phyloP scores from a whole-genome alignment of 2,888 invertebrate genomes.

The Luperina testacea region DNA sequence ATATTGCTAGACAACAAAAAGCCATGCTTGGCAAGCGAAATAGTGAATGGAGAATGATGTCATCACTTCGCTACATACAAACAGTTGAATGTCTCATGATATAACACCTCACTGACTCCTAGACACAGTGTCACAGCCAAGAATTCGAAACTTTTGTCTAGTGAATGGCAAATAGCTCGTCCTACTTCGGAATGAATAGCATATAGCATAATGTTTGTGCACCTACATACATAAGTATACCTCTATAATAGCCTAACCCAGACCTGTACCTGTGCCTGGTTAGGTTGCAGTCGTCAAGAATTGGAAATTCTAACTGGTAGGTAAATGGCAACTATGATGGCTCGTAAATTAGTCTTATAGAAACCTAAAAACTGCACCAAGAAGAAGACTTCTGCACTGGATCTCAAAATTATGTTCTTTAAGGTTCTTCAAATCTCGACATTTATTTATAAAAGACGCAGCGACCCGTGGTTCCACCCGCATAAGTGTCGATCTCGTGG shows the following conservation, averaged over 20 bases:
- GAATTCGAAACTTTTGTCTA: conserved; percentile 49
- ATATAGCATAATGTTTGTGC: conserved; percentile 13
- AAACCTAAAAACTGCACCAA: neutral
- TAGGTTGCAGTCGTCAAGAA: neutral
- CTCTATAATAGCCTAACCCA: neutral
- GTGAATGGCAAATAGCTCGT: conserved; percentile 46
- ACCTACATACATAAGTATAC: neutral
- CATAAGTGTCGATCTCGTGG: no score
- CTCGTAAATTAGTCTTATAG: neutral
- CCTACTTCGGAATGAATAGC: conserved; percentile 19
- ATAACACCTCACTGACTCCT: conserved; percentile 22
- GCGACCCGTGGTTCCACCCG: no score
- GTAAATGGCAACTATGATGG: no score
- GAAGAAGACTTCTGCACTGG: neutral
- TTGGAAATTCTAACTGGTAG: no score
- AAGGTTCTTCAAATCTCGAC: neutral
- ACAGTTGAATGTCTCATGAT: conserved; percentile 40
- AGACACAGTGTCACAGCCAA: conserved; percentile 40
- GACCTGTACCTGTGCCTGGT: neutral
- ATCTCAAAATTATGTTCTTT: neutral
- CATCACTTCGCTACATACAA: conserved; percentile 44
- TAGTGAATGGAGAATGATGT: conserved; percentile 49
- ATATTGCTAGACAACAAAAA: conserved; percentile 15
- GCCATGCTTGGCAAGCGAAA: conserved; percentile 21
- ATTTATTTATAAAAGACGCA: neutral